phyloP scores from a whole-genome alignment of 92 coral and sea anemone genomes.

The Micromussa lordhowensis region DNA sequence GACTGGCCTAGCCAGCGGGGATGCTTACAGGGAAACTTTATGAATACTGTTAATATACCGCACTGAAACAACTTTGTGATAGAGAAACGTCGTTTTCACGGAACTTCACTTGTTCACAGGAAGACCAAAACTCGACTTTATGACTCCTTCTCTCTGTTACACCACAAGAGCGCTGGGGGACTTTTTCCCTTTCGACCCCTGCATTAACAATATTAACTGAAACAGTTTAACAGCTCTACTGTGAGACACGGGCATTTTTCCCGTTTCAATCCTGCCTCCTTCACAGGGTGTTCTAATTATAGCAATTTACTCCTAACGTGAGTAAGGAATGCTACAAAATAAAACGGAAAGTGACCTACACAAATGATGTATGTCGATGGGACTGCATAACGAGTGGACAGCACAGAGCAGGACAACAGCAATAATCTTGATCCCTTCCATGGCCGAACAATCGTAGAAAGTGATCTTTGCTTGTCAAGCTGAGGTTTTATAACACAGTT shows the following conservation, averaged over 20 bases:
- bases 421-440: neutral
- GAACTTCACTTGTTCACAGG: neutral
- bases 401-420: conserved; percentile 5
- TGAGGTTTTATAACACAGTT: neutral
- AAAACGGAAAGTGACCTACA: neutral
- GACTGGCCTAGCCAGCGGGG: neutral
- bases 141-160: neutral
- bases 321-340: neutral
- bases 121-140: neutral
- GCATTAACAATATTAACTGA: neutral
- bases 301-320: neutral
- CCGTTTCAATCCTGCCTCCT: neutral
- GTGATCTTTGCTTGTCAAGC: neutral
- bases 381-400: conserved; percentile 12
- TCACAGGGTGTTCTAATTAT: neutral
- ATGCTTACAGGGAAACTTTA: neutral
- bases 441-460: conserved; percentile 1
- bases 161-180: neutral
- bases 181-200: neutral
- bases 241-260: neutral
- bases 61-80: neutral
- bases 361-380: neutral
- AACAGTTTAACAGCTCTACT: neutral
- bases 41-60: neutral
- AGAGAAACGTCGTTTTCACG: neutral